These are phyloP conservation scores for Acanthaster planci DNA, from an alignment of 35 echinoderm and acorn worm species.

Conservation along the genomic window DNA sequence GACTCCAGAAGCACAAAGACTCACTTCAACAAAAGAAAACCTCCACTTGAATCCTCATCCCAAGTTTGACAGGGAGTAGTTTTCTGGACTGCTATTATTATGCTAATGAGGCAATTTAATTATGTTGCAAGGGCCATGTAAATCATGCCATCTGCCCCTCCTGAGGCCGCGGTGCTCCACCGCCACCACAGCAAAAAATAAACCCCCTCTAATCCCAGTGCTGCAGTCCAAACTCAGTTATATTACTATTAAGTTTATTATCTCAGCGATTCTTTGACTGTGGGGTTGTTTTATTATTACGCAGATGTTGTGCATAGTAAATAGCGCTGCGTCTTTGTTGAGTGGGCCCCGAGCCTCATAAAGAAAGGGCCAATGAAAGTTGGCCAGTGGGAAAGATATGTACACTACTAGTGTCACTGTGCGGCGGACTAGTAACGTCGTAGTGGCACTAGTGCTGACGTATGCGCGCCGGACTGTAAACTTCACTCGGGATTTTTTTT, in stretches of 20 bases:
- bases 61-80: conserved; percentile 5
- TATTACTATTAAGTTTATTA: conserved; percentile 62
- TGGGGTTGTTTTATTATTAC: conserved; percentile 58
- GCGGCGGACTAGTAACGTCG: background rate
- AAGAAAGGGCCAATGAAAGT: conserved; percentile 30
- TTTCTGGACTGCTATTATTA: background rate
- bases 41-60: no score
- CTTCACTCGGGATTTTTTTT: conserved; percentile 20
- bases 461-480: conserved; percentile 5
- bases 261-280: conserved; percentile 62
- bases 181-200: background rate
- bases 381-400: conserved; percentile 12
- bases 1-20: no score
- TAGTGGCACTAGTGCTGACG: conserved; percentile 28
- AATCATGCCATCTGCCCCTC: conserved; percentile 47
- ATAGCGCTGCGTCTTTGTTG: conserved; percentile 23
- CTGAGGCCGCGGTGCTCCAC: no score
- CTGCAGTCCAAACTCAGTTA: conserved; percentile 55
- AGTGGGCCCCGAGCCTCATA: conserved; percentile 21
- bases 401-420: conserved; percentile 12
- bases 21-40: no score
- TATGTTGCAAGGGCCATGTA: conserved; percentile 9
- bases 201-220: conserved; percentile 35
- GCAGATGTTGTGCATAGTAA: conserved; percentile 46
- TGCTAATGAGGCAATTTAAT: conserved; percentile 22